Evolutionary conservation across 2,888 invertebrate species (phyloP), one percentile per base, ranked within the genome.

Genomic region (Bellardia pandia): DNA sequence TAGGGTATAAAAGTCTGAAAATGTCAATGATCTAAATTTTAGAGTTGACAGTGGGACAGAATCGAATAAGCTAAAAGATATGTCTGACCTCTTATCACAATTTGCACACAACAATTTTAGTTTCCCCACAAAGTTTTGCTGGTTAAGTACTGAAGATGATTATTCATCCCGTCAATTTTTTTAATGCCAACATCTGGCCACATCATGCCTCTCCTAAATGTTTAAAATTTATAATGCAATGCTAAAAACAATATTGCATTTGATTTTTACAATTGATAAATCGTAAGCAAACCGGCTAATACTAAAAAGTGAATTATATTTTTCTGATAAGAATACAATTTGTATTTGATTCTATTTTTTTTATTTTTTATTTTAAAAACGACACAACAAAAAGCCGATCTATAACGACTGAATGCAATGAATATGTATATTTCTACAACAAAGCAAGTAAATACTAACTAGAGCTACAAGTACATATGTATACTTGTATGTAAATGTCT

Each of bases 261-360:
- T 75, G 71, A 74, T 48, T 76, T 60, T 81, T 64, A 53, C 56
- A 72, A 45, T 11, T 66, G 81, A 77, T 86, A 77, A 77, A 60
- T 77, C 33, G 40, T 56, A 51, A 75, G 60, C 66, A 56, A 58
- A 75, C 37, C 66, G 68, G 23, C 33, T 74, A 81, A 78, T 42
- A 42, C 72, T 42, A 16, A 23, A 30, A 74, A 66, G 23, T 53
- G 37, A 69, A 69, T 80, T 75, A 40, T 37, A 75, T 56, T 53
- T 37, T 53, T 45, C 23, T 74, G 86, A 86, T 81, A 86, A 81
- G 66, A 85, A 56, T 42, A 42, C 42, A 40, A 62, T 58, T 58
- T 37, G 2, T 14, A 51, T 48, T 60, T 60, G 14, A 60, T 37
- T 58, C 23, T 60, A 5, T 30, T 16, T 33, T 16, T 33, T 58